Evolutionary conservation across 2,797 vertebrate genomes (phyloP), one percentile per base, ranked within the genome.

Genomic region (Tiaroga cobitis): DNA sequence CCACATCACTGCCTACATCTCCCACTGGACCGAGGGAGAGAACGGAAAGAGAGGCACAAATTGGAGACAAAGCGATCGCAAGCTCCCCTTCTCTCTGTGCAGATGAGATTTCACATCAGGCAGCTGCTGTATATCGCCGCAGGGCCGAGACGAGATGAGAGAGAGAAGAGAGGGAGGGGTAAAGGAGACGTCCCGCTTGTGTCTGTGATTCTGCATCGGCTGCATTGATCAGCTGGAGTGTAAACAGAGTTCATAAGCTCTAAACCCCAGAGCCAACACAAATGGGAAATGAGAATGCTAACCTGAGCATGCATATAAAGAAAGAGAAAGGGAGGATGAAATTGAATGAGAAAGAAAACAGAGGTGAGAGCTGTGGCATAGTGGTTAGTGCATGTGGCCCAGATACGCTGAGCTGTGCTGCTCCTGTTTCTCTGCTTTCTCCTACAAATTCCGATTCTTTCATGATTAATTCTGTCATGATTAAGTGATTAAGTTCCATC

Each of bases 231-330:
- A 80, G 68, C 51, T 34, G 74, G 73, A 77, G 82, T 46, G 74
- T 84, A 84, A 78, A 78, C 82, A 84, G 82, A 78, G 73, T 77
- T 83, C 70, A 83, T 49, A 83, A 68, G 73, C 72, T 51, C 74
- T 59, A 32, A 84, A 84, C 74, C 82, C 65, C 49, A 41, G 43
- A 83, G 82, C 24, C n/a, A 37, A 68, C 34, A 34, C 11, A 19
- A 59, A 69, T 15, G 21, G 82, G 73, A 83, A 83, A 75, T 75
- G 70, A 83, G 70, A 83, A 75, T 9, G 32, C 61, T 39, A 75
- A 77, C 46, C 10, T n/a, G 82, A 41, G 18, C 46, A n/a, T 54
- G 74, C 73, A 41, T 18, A 32, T 26, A 39, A 41, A 67, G 32
- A 68, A 29, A 67, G 24, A 1, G 9, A 54, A 68, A 7, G 18